Evolutionary conservation across 2,113 vertebrate genomes (phyloP), one percentile per base, ranked within the genome.

Genomic region (Pandion haliaetus): DNA sequence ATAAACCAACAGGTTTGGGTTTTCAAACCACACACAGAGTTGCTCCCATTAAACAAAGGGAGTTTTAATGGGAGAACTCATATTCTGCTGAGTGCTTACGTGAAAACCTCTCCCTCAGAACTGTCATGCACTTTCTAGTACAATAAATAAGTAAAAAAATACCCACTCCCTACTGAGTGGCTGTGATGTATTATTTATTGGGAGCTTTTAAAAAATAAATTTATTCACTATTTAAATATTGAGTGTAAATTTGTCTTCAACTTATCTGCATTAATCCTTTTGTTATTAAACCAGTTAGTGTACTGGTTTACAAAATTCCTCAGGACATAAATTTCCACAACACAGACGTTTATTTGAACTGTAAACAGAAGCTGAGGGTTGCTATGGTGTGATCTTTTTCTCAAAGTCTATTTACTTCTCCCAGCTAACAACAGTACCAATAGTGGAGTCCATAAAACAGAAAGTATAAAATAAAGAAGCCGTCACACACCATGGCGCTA

Each of bases 331-430:
- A 94, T 94, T 82, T 91, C 63, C 57, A 81, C 1, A 0, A 61
- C 63, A 88, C 83, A 93, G 85, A 81, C 7, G 0, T 93, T 86
- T 95, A 94, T 80, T 91, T 94, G 78, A 95, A 90, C 81, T 14
- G 36, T 92, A 97, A 96, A 95, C 88, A 93, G 81, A 96, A 94
- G 92, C 87, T 25, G 61, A 76, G 86, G 84, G 96, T 97, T 97
- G 96, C 96, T 69, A 98, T 97, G 97, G 88, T 49, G 54, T 84
- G 52, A 80, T 77, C 74, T 71, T 87, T 73, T 97, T 67, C 89
- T 95, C 88, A 40, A 91, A 87, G 74, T 83, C 72, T 94, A 82
- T 97, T 95, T 97, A 96, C 52, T 86, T 82, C 52, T 83, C 66
- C 42, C 67, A 74, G 87, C 63, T 83, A 94, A 94, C 87, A 96